Conservation (phyloP, 2,888 invertebrate genomes). For the Seladonia tumulorum region DNA sequence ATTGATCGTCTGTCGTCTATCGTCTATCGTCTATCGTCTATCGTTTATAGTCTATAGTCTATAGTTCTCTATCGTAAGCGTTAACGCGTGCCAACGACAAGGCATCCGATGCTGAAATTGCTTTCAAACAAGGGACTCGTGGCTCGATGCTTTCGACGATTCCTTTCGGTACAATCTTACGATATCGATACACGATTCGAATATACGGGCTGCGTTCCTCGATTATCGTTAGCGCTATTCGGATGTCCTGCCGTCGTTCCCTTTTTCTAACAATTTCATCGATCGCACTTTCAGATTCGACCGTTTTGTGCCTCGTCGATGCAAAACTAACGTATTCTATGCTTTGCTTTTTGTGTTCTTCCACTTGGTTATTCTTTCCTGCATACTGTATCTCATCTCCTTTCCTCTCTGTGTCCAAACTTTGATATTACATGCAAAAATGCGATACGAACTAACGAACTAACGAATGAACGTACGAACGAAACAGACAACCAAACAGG, state of each 20-base stretch:
- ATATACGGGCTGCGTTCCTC: background rate
- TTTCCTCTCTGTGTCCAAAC: constrained; percentile 82
- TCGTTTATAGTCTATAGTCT: background rate
- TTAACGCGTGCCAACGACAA: constrained; percentile 7
- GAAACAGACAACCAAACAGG: background rate
- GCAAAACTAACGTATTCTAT: constrained; percentile 6
- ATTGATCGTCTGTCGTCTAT: background rate
- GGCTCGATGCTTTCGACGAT: background rate
- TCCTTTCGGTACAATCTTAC: background rate
- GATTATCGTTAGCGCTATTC: background rate
- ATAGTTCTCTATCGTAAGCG: background rate
- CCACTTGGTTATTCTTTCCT: constrained; percentile 13
- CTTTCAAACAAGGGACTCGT: background rate
- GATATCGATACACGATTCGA: background rate
- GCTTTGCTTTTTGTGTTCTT: background rate
- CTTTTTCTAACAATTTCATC: background rate
- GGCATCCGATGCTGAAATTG: constrained; percentile 20
- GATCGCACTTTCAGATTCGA: constrained; percentile 19
- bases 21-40: background rate
- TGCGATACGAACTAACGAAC: constrained; percentile 63
- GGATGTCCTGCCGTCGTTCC: constrained; percentile 23
- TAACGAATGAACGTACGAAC: constrained; percentile 18
- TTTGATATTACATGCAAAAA: constrained; percentile 78
- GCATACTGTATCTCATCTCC: constrained; percentile 79
- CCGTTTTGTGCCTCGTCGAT: constrained; percentile 42